Base-by-base conservation (phyloP, 2,797 vertebrate species). In the Macrochelys suwanniensis region DNA sequence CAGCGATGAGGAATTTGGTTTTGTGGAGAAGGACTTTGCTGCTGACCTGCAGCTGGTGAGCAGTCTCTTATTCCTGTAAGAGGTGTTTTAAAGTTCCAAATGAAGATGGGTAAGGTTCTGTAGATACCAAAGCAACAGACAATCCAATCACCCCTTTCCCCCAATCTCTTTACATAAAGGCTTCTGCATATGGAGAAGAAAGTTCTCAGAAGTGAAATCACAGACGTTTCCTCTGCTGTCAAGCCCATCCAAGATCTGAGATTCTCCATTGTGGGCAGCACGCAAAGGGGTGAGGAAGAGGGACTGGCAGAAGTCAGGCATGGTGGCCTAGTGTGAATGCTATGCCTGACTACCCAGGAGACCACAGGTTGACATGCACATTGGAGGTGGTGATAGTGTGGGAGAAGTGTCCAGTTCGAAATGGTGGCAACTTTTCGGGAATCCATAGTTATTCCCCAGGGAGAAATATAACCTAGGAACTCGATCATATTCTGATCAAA, bases 11-110 rank as follows among this genome's bases (percentile, higher is more conserved):
- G 25, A 76, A 47, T 47, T 76, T 76, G 23, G 11, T 42, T 76
- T 26, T 76, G 42, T 47, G 13, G 42, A 76, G 71, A 47, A 85
- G 59, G 80, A 80, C 10, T 23, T 88, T 68, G 82, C 71, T 84
- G 65, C 92, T 93, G 86, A 65, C 82, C 94, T 93, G 94, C 93
- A 94, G 93, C 47, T 82, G 82, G 28, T 80, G 90, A 96, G 90
- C 49, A 17, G 54, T 77, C 91, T 92, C 57, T 33, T 87, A 61
- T 82, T 59, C 84, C 89, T 92, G 86, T 59, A 95, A 94, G 90
- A n/a, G 80, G 45, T 92, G 78, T 92, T 97, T 93, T 85, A 80
- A 59, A 90, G 82, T 56, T 93, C 90, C 95, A 50, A 23, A 76
- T 84, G 92, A 97, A 84, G 65, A 85, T 78, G 83, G 87, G 87